Percentiles rank a stretch among this genome's conserved stretches.
phyloP scores from a whole-genome alignment of 2,888 invertebrate species.

The Podabrus alpinus region DNA sequence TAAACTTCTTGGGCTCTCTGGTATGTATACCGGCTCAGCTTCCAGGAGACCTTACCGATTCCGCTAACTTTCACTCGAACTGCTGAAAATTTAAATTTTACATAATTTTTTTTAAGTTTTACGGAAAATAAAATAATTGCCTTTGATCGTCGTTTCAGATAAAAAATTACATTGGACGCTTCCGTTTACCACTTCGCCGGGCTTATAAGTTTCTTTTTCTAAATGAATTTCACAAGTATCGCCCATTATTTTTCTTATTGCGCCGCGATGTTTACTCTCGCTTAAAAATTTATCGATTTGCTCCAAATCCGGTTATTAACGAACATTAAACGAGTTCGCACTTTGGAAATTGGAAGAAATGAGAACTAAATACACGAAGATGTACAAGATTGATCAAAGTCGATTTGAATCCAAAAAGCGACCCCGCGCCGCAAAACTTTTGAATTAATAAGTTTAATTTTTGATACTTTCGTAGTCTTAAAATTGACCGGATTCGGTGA shows the following conservation, averaged over 20 bases:
- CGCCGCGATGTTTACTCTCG: not conserved
- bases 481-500: too few relatives aligned
- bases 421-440: too few relatives aligned
- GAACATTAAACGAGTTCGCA: not conserved
- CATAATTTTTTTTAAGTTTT: not conserved
- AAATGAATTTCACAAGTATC: constrained; percentile 20
- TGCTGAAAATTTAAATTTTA: not conserved
- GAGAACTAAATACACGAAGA: not conserved
- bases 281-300: not conserved
- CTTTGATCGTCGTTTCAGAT: constrained; percentile 14
- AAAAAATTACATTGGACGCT: constrained; percentile 12
- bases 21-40: constrained; percentile 11
- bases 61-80: constrained; percentile 16
- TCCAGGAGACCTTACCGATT: constrained; percentile 17
- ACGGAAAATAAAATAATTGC: not conserved
- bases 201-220: constrained; percentile 13
- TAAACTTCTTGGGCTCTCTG: constrained; percentile 21
- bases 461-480: too few relatives aligned
- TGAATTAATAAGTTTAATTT: too few relatives aligned
- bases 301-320: not conserved
- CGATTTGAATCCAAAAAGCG: too few relatives aligned
- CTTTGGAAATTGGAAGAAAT: not conserved
- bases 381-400: not conserved
- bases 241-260: constrained; percentile 1
- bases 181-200: constrained; percentile 16